phyloP scores from a whole-genome alignment of 2,888 invertebrate genomes.

The Polydrusus cervinus region DNA sequence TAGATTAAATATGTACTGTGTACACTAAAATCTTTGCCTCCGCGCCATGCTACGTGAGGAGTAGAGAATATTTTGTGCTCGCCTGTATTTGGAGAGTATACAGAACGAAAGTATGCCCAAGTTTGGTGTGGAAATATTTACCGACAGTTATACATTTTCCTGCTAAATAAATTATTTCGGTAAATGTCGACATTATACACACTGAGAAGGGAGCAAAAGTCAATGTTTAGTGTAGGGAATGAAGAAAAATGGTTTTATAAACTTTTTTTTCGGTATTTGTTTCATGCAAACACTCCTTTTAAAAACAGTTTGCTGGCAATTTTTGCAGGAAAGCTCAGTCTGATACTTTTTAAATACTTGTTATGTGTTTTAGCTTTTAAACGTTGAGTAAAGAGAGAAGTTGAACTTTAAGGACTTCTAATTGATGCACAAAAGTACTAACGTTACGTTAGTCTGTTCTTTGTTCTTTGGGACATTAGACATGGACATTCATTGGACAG shows the following conservation, averaged over 20 bases:
- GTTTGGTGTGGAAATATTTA: constrained; percentile 72
- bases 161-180: constrained; percentile 73
- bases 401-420: no score
- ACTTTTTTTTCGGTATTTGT: constrained; percentile 48
- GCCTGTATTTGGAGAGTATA: constrained; percentile 70
- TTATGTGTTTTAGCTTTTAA: no score
- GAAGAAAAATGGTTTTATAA: constrained; percentile 53
- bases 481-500: no score
- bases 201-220: constrained; percentile 68
- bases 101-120: constrained; percentile 70
- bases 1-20: constrained; percentile 68
- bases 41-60: constrained; percentile 67
- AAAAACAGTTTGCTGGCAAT: neutral
- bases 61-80: constrained; percentile 68
- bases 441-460: no score
- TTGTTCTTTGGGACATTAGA: no score
- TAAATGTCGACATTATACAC: constrained; percentile 71
- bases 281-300: constrained; percentile 46
- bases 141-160: constrained; percentile 73
- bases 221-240: constrained; percentile 68
- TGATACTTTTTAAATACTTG: no score
- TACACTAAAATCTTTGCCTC: constrained; percentile 68
- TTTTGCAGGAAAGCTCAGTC: no score
- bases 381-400: no score
- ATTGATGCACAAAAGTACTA: no score